Percentiles rank a stretch among this genome's conserved stretches.
phyloP scores from a whole-genome alignment of 2,797 vertebrate genomes.

The Apogon hyalosoma region DNA sequence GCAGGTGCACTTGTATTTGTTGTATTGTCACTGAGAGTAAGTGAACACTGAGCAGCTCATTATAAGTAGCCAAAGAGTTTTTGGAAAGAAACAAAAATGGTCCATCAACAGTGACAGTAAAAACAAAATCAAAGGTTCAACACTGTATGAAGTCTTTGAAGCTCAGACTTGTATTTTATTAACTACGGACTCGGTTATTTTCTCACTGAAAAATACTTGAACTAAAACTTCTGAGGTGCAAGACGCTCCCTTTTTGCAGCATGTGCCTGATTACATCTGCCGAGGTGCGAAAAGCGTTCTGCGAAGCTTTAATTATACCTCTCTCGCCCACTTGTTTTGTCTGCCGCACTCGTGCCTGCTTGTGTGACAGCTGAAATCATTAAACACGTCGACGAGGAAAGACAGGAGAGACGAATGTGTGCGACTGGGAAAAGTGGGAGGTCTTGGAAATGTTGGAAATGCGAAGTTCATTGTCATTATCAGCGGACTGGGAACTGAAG shows the following conservation, averaged over 20 bases:
- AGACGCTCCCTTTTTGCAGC: slow-evolving; percentile 64
- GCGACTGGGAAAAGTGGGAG: slow-evolving; percentile 45
- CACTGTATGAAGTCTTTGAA: neutral
- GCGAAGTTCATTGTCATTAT: slow-evolving; percentile 60
- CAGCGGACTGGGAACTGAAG: slow-evolving; percentile 61
- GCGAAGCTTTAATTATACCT: slow-evolving; percentile 79
- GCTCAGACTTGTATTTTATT: neutral
- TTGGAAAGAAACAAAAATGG: neutral
- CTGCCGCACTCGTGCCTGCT: slow-evolving; percentile 31
- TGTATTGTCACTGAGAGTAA: neutral
- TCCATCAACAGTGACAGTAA: neutral
- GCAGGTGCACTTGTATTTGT: neutral
- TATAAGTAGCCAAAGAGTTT: neutral
- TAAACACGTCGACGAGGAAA: slow-evolving; percentile 40
- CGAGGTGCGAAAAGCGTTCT: slow-evolving; percentile 70
- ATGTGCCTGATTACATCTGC: slow-evolving; percentile 81
- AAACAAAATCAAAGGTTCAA: neutral
- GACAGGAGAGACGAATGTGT: slow-evolving; percentile 11
- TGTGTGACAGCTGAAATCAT: slow-evolving; percentile 66
- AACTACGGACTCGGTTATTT: slow-evolving; percentile 1
- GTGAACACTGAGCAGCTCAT: neutral
- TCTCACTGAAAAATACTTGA: slow-evolving; percentile 12
- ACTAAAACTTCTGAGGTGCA: slow-evolving; percentile 48
- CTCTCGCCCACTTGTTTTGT: slow-evolving; percentile 66
- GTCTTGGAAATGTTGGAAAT: slow-evolving; percentile 43